Percentiles rank a stretch among this genome's conserved stretches.
phyloP scores from a whole-genome alignment of 2,113 vertebrate species.

The Gymnobelideus leadbeateri region DNA sequence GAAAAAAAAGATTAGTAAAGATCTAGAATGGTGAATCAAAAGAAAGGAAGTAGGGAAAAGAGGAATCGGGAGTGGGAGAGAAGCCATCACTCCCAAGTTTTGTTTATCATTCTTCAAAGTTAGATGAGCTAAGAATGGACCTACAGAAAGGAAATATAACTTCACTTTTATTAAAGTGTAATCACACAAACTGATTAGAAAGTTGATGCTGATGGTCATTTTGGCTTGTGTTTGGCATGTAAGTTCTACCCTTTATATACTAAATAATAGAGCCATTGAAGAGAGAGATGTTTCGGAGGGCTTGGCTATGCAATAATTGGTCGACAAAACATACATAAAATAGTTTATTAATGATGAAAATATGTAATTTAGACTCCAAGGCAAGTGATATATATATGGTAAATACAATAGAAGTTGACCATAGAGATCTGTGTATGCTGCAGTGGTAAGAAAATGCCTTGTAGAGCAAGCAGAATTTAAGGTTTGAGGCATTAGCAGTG shows the following conservation, averaged over 20 bases:
- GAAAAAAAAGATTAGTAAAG: not conserved
- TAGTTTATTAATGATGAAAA: not conserved
- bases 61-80: not conserved
- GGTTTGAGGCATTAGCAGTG: not conserved
- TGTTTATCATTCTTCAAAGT: not conserved
- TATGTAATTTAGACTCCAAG: not conserved
- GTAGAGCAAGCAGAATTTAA: not conserved
- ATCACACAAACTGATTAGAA: not conserved
- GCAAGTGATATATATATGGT: not conserved
- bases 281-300: not conserved
- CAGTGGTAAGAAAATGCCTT: not conserved
- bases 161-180: fast-evolving
- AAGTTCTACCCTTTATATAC: not conserved
- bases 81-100: not conserved
- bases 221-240: too few species aligned
- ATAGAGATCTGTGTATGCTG: not conserved
- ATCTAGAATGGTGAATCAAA: not conserved
- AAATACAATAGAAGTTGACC: not conserved
- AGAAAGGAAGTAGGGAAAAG: not conserved
- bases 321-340: not conserved
- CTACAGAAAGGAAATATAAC: not conserved
- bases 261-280: not conserved
- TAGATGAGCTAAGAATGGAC: not conserved
- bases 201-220: not conserved
- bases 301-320: not conserved